These are phyloP conservation scores for Parotia lawesii DNA, from an alignment of 2,113 vertebrate genomes.

Conservation along the genomic window DNA sequence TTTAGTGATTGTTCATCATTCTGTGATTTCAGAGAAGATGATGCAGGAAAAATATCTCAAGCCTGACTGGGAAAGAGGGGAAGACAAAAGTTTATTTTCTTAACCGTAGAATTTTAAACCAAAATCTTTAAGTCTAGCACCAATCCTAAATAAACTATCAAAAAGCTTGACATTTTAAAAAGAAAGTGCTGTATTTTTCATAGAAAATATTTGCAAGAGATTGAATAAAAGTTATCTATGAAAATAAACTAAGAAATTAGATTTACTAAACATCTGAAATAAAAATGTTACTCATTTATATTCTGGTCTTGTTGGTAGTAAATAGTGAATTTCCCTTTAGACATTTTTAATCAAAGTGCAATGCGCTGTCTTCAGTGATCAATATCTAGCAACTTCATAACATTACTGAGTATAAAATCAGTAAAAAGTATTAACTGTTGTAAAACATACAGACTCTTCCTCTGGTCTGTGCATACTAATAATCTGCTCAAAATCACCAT, in stretches of 20 bases:
- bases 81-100: background rate
- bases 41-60: background rate
- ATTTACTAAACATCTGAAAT: background rate
- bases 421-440: background rate
- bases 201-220: background rate
- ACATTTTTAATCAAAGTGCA: background rate
- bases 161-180: background rate
- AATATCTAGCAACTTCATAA: background rate
- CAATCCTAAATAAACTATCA: background rate
- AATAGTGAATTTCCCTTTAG: background rate
- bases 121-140: background rate
- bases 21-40: background rate
- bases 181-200: background rate
- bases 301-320: background rate
- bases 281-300: background rate
- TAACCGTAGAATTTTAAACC: background rate
- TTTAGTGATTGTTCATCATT: background rate
- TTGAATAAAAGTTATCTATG: background rate
- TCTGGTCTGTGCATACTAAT: background rate
- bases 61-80: background rate
- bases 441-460: background rate
- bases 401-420: background rate
- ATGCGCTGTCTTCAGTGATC: background rate
- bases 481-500: background rate
- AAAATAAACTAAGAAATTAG: background rate